Percentiles rank a stretch among this genome's conserved stretches.
phyloP scores from a whole-genome alignment of 2,888 invertebrate species.

The Limnephilus lunatus region DNA sequence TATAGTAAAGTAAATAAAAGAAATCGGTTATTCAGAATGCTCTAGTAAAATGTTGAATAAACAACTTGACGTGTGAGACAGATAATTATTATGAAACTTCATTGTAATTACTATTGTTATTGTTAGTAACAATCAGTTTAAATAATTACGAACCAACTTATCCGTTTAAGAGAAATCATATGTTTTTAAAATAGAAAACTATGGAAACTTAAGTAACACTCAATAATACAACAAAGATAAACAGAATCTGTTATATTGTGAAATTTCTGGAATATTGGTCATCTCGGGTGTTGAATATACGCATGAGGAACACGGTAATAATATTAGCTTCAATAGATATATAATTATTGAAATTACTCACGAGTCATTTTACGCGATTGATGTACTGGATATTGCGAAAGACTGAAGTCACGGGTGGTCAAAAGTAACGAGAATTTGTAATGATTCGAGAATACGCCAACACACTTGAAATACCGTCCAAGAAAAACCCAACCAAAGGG shows the following conservation, averaged over 20 bases:
- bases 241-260: constrained; percentile 7
- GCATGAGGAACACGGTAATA: constrained; percentile 7
- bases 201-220: neutral
- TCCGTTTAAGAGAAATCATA: neutral
- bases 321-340: constrained; percentile 10
- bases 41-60: neutral
- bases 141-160: neutral
- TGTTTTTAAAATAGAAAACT: neutral
- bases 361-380: constrained; percentile 71
- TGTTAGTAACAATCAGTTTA: neutral
- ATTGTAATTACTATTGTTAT: neutral
- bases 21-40: neutral
- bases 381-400: neutral
- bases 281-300: constrained; percentile 27
- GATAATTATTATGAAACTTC: neutral
- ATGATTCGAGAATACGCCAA: constrained; percentile 53
- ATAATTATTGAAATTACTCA: constrained; percentile 70
- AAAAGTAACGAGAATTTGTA: constrained; percentile 34
- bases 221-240: neutral
- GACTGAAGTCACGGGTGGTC: neutral
- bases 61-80: neutral
- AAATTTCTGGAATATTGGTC: constrained; percentile 42
- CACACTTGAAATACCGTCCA: constrained; percentile 57
- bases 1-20: neutral
- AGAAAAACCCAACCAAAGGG: constrained; percentile 59